Percentiles rank a stretch among this genome's conserved stretches.
phyloP scores from a whole-genome alignment of 1,140 invertebrate species.

The Heliconius hewitsoni region DNA sequence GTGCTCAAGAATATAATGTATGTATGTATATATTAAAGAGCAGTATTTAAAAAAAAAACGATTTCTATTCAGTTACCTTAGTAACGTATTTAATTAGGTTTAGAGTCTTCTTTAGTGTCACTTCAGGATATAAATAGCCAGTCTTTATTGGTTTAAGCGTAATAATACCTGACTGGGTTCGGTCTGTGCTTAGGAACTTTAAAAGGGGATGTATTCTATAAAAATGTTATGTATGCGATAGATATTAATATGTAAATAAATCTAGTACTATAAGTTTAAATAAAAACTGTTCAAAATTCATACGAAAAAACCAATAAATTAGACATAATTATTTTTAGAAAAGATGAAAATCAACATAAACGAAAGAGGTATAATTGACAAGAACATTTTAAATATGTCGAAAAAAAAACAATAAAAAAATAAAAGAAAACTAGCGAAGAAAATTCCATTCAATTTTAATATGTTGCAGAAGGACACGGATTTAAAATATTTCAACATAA shows the following conservation, averaged over 20 bases:
- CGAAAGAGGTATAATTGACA: not conserved
- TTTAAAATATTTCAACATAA: not conserved
- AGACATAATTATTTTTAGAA: not conserved
- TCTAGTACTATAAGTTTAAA: no score
- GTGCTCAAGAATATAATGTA: not conserved
- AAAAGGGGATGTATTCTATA: conserved; percentile 36
- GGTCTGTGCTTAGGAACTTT: conserved; percentile 20
- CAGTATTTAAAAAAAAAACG: not conserved
- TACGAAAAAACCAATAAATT: not conserved
- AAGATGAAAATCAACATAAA: not conserved
- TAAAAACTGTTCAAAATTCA: not conserved
- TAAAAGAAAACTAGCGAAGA: not conserved
- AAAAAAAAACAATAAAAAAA: not conserved
- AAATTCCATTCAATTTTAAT: not conserved
- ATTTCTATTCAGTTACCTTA: not conserved
- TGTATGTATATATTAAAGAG: conserved; percentile 4
- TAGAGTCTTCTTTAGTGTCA: conserved; percentile 28
- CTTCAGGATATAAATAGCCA: conserved; percentile 39
- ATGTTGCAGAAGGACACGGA: not conserved
- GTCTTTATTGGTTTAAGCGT: conserved; percentile 44
- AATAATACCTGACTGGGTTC: conserved; percentile 36
- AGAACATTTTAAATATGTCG: not conserved
- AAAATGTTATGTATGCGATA: not conserved
- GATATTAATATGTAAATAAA: no score
- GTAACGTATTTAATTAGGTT: conserved; percentile 17